phyloP scores from a whole-genome alignment of 2,797 vertebrate genomes.

The Myotis vivesi region DNA sequence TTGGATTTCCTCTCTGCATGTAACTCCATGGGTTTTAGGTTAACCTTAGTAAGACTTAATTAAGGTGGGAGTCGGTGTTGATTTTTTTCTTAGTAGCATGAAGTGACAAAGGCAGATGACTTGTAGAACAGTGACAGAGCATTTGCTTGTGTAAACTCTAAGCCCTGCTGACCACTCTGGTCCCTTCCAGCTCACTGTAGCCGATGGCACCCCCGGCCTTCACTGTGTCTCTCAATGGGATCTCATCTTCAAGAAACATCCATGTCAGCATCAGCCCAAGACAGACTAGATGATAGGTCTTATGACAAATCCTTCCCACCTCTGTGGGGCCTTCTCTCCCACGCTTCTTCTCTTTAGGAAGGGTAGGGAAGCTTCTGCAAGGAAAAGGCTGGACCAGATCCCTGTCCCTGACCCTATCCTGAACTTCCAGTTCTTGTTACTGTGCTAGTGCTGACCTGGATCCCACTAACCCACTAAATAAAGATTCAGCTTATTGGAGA shows the following conservation, averaged over 20 bases:
- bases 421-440: background rate
- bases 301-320: background rate
- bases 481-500: background rate
- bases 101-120: background rate
- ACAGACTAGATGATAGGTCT: background rate
- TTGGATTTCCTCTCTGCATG: constrained; percentile 18
- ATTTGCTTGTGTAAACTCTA: background rate
- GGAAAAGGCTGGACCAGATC: background rate
- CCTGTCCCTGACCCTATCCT: background rate
- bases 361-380: background rate
- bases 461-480: background rate
- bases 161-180: background rate
- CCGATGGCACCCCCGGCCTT: background rate
- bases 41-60: constrained; percentile 40
- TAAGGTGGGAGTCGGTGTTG: background rate
- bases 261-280: background rate
- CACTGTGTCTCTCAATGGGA: background rate
- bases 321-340: background rate
- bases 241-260: background rate
- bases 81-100: background rate
- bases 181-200: background rate
- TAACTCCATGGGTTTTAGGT: background rate
- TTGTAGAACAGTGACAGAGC: background rate
- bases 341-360: background rate
- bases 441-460: background rate